Conservation (phyloP, 2,888 invertebrate species). For the Drosophila infuscata region DNA sequence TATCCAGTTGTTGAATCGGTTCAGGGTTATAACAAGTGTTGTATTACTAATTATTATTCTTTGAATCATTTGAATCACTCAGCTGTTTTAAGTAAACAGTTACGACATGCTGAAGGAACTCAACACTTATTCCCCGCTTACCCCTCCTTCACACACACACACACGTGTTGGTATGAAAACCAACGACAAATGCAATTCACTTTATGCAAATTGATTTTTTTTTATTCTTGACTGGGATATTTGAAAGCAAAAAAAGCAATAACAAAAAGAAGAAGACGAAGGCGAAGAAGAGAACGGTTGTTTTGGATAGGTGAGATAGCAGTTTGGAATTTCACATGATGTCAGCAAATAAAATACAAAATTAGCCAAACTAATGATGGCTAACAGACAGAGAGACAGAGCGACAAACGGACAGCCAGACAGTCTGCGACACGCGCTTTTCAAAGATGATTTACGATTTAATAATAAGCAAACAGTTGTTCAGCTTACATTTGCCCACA, state of each 20-base stretch:
- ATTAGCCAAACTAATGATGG: slow-evolving; percentile 50
- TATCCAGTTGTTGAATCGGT: not conserved
- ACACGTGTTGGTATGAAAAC: slow-evolving; percentile 15
- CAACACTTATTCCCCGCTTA: not conserved
- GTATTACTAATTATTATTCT: slow-evolving; percentile 8
- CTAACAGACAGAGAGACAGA: slow-evolving; percentile 1
- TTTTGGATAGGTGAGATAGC: slow-evolving; percentile 52
- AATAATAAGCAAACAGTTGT: not conserved
- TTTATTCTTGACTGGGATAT: slow-evolving; percentile 9
- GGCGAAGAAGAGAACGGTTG: not conserved
- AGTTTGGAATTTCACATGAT: slow-evolving; percentile 73
- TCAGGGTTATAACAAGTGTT: not conserved
- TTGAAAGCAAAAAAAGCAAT: slow-evolving; percentile 1
- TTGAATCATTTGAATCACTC: not conserved
- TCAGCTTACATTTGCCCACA: not conserved
- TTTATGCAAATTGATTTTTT: slow-evolving; percentile 60
- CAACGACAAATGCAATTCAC: slow-evolving; percentile 61
- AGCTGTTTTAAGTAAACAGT: slow-evolving; percentile 14
- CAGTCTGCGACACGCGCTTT: not conserved
- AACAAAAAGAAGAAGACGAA: not conserved
- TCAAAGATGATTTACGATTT: not conserved
- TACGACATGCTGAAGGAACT: slow-evolving; percentile 22
- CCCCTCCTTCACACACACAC: not conserved
- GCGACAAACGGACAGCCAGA: not conserved
- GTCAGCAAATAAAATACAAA: slow-evolving; percentile 65